phyloP scores from a whole-genome alignment of 2,113 vertebrate genomes.

The Cygnus buccinator region DNA sequence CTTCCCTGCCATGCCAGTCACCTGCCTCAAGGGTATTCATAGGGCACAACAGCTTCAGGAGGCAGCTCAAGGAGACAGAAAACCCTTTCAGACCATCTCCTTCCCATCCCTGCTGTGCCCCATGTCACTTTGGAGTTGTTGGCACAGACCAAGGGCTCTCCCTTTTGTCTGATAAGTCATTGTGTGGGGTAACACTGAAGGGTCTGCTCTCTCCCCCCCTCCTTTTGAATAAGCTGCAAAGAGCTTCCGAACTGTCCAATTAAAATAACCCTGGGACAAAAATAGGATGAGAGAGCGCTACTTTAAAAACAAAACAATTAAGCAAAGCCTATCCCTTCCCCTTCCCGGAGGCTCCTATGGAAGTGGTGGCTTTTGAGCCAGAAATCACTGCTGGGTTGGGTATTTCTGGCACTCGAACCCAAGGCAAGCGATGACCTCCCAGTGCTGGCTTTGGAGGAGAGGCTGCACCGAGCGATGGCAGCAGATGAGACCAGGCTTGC shows the following conservation, averaged over 20 bases:
- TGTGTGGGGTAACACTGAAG: not conserved
- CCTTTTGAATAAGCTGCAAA: not conserved
- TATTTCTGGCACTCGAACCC: not conserved
- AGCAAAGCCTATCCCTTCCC: not conserved
- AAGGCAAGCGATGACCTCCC: not conserved
- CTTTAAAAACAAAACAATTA: slow-evolving; percentile 25
- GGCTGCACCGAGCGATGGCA: not conserved
- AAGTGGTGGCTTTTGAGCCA: not conserved
- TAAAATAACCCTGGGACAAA: not conserved
- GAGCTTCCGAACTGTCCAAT: not conserved
- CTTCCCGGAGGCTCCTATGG: not conserved
- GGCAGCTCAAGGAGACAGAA: not conserved
- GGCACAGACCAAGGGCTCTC: not conserved
- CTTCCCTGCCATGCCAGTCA: not conserved
- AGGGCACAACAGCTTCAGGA: not conserved
- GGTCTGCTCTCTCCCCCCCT: not conserved
- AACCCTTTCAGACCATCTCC: not conserved
- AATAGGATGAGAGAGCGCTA: not conserved
- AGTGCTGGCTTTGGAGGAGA: not conserved
- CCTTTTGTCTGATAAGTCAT: not conserved
- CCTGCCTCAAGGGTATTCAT: not conserved
- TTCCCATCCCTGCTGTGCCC: not conserved
- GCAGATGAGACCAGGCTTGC: not conserved
- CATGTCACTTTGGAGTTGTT: not conserved
- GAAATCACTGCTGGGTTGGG: not conserved